Evolutionary conservation across 2,888 invertebrate genomes (phyloP), one percentile per base, ranked within the genome.

Genomic region (Leucophenga montana): DNA sequence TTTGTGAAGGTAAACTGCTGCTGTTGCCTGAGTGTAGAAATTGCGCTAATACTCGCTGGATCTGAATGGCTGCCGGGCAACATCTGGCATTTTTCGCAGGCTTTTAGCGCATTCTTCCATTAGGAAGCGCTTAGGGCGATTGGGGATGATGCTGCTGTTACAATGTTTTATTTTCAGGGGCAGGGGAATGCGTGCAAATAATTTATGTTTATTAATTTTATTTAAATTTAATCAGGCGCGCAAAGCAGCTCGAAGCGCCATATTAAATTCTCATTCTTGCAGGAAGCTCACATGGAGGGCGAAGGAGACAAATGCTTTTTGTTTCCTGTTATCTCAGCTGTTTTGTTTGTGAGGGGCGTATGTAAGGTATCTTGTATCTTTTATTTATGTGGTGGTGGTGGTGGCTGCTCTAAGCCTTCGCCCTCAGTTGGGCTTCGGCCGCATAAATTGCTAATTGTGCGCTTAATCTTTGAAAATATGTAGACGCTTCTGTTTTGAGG

Each of bases 141-240:
- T 71, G 72, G 64, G 74, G 72, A 76, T 44, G 44, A 11, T 57
- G 22, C 20, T 16, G 56, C 13, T 56, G 13, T 50, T 54, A 9
- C 54, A 54, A 11, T 54, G 9, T 53, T n/a, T 53, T 18, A 11
- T 57, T 27, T 22, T 57, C 14, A 27, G 22, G 1, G 57, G 31
- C 39, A 66, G 33, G 16, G 33, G 56, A 33, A 14, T 54, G 66
- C 13, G 75, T 85, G 85, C 82, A 80, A 78, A 85, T 82, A 86
- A 87, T 86, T 86, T 87, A 87, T 87, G 87, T 85, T 86, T 87
- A 87, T 87, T 87, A 87, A 88, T 87, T 87, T 87, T 87, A 87
- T 87, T 87, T 87, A 87, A 87, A 87, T 87, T 87, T 87, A 87
- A 87, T 87, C 87, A 87, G 85, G 73, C 76, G 75, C 75, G 71